Base-by-base conservation (phyloP, 2,113 vertebrate species). In the Oryzias melastigma region DNA sequence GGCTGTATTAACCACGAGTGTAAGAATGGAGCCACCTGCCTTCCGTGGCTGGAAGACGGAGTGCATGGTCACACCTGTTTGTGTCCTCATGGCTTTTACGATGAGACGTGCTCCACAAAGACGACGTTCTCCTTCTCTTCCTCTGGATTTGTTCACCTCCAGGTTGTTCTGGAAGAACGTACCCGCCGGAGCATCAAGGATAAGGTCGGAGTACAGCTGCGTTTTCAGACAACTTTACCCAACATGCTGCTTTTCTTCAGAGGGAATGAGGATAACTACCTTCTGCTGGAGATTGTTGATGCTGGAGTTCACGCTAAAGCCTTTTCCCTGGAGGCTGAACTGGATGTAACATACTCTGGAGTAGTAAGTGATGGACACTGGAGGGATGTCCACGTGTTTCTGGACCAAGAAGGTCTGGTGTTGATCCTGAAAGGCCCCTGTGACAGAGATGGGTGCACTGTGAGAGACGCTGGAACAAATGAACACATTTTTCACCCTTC, bases 91-190 rank as follows among this genome's bases (percentile, higher is more conserved):
- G 96, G 96, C 5, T 95, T 95, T 78, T 88, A 86, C 1, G 95
- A 91, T 52, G 76, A 92, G 29, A 82, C 77, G 0, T 98, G 96
- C 84, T 91, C 90, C 3, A 94, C 88, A 16, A 89, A 87, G 10
- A 98, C 96, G n/a, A 98, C 96, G 0, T 98, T 98, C 80, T 97
- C 96, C 17, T 87, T 98, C 78, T 86, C 86, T 25, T 83, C 88
- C 4, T 87, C 87, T 8, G 92, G 91, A 40, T 90, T 91, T 62
- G 73, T 93, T 53, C 77, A 91, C 43, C 40, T 94, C 58, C 87
- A 93, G 49, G 68, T 89, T 14, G 17, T 24, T 41, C 40, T 66
- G 2, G 68, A 78, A 77, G 75, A 84, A 44, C 68, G 83, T 59
- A 83, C 52, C 50, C 56, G 77, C 18, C 85, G 90, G 56, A 85